These are phyloP conservation scores for Galbula dea DNA, from an alignment of 2,113 vertebrate species.

Conservation along the genomic window DNA sequence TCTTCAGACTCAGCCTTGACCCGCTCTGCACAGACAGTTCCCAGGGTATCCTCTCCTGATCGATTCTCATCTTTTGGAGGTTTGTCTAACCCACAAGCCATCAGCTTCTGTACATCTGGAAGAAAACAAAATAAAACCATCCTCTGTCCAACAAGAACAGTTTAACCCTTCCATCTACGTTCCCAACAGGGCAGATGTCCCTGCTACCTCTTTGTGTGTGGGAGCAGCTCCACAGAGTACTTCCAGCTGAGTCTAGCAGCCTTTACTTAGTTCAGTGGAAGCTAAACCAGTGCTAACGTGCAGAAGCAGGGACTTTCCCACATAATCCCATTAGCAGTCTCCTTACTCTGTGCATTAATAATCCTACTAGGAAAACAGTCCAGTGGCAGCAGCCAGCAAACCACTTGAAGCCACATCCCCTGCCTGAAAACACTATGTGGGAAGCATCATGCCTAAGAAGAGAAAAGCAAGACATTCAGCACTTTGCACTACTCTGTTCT, in stretches of 20 bases:
- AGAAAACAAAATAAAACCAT: neutral
- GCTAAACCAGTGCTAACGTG: neutral
- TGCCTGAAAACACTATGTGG: neutral
- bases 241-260: neutral
- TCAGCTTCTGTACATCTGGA: constrained; percentile 85
- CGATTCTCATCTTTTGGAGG: constrained; percentile 64
- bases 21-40: neutral
- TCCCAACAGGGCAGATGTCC: neutral
- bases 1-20: constrained; percentile 43
- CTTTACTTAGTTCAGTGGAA: neutral
- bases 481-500: neutral
- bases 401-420: neutral
- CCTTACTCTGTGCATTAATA: neutral
- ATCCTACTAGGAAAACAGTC: neutral
- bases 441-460: neutral
- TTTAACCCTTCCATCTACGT: neutral
- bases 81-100: constrained; percentile 73
- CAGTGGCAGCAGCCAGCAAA: neutral
- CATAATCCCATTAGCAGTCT: neutral
- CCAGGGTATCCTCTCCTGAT: constrained; percentile 16
- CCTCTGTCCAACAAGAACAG: neutral
- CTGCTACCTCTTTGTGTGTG: neutral
- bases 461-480: neutral
- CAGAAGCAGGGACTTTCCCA: neutral
- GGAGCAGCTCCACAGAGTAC: neutral